Base-by-base conservation (phyloP, 2,888 invertebrate genomes). In the Ellobium chinense region DNA sequence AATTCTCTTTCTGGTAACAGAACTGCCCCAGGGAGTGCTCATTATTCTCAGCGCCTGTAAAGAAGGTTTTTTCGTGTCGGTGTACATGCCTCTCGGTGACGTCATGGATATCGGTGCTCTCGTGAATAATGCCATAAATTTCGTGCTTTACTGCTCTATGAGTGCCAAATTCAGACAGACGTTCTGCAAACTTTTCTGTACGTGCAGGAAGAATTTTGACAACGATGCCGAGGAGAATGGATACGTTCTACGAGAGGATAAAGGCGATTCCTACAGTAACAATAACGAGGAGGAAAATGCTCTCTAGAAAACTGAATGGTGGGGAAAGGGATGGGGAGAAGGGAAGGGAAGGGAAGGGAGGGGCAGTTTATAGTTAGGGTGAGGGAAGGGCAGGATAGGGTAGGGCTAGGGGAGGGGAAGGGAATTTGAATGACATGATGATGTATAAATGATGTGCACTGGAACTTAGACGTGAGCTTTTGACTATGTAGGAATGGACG, bases 101-200 rank as follows among this genome's bases (percentile, higher is more conserved):
- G 92, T 97, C 76, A 97, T 98, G 96, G 98, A 98, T 93, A 95
- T 97, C 82, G 92, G 98, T 88, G 98, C 98, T 0, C 94, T 98
- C 78, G 94, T 97, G 86, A 98, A 98, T 93, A 97, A 97, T 7
- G 96, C 97, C 0, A 96, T 98, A 78, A 98, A 98, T 93, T 98
- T 98, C 91, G 96, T 98, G 82, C 94, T 98, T 36, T 98, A 98
- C 92, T 98, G 98, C 90, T 95, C 96, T 78, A 98, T 98, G 98
- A 97, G 97, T 84, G 95, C 96, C 83, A 97, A 98, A 94, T 98
- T 98, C 93, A 94, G 98, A 2, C 89, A 92, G 73, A 94, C 94
- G 3, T 94, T 94, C 82, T 85, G 91, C 0, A 82, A 86, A 46
- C 82, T 90, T 14, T 90, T 87, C 80, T 90, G 89, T 27, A 68